Evolutionary conservation across 2,113 vertebrate genomes (phyloP).

Genomic region (Greenwoodochromis staneri): DNA sequence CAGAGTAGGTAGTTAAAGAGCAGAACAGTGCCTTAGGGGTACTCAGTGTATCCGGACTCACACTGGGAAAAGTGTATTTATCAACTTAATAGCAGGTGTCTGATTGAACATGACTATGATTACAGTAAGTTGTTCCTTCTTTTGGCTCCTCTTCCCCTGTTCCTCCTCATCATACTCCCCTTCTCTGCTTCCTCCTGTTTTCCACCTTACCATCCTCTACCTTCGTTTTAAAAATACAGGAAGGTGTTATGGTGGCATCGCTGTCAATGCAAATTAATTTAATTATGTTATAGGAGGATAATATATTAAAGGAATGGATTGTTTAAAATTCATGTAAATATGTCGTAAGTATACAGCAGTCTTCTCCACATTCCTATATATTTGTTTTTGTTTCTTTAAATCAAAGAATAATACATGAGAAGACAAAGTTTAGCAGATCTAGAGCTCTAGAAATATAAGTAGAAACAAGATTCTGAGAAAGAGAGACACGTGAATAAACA

Average conservation of each 20-base stretch:
- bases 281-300: background rate
- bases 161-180: conserved; percentile 27
- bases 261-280: conserved; percentile 13
- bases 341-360: background rate
- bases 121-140: conserved; percentile 71
- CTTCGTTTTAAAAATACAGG: conserved; percentile 9
- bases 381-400: background rate
- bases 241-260: background rate
- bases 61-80: conserved; percentile 79
- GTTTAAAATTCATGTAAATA: background rate
- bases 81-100: conserved; percentile 79
- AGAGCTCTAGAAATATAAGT: background rate
- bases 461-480: background rate
- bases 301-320: background rate
- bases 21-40: conserved; percentile 65
- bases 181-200: background rate
- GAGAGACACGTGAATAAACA: conserved; percentile 17
- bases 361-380: background rate
- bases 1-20: conserved; percentile 63
- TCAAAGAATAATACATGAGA: background rate
- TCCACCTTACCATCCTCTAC: conserved; percentile 9
- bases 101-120: conserved; percentile 77
- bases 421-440: background rate
- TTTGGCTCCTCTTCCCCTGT: conserved; percentile 35
- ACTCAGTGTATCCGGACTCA: conserved; percentile 67